phyloP scores from a whole-genome alignment of 2,113 vertebrate genomes.

The Grammomys dolichurus region DNA sequence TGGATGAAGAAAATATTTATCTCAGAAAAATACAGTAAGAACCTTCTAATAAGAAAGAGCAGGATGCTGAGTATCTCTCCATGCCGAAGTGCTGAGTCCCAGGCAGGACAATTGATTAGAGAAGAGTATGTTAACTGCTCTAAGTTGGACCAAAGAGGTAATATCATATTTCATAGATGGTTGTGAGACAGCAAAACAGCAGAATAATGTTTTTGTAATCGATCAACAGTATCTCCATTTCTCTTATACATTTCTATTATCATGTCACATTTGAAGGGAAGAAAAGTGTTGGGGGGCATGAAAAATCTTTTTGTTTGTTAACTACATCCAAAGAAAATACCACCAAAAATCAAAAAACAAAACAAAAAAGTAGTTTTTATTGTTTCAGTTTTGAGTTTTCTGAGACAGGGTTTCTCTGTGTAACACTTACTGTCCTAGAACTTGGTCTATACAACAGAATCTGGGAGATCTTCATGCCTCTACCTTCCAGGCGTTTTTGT shows the following conservation, averaged over 20 bases:
- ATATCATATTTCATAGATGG: neutral
- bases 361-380: neutral
- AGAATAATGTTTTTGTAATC: neutral
- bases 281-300: neutral
- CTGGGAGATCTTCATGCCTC: neutral
- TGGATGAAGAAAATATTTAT: neutral
- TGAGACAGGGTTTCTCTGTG: neutral
- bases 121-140: neutral
- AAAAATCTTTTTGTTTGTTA: neutral
- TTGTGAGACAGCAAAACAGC: neutral
- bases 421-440: neutral
- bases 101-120: neutral
- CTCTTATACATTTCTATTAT: neutral
- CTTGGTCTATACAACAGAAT: neutral
- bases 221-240: neutral
- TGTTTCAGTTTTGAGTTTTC: neutral
- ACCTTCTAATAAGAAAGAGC: neutral
- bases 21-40: neutral
- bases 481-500: neutral
- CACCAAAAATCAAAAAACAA: neutral
- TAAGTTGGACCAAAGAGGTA: neutral
- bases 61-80: neutral
- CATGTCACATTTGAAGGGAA: neutral
- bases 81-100: neutral
- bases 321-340: neutral